Evolutionary conservation across 2,888 invertebrate genomes (phyloP).

Genomic region (Apodemia zela): DNA sequence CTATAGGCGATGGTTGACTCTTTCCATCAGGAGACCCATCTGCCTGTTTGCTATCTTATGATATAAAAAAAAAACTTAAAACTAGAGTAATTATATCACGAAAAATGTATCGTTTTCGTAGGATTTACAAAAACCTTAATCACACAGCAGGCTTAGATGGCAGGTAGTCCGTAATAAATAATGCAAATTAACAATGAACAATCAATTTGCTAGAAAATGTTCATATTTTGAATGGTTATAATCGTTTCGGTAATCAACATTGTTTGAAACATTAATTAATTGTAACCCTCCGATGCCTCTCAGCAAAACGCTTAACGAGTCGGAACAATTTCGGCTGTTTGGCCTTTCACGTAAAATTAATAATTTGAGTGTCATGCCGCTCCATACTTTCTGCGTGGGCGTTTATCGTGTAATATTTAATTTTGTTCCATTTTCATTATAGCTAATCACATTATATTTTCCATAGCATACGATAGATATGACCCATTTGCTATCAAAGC

Average conservation of each 20-base stretch:
- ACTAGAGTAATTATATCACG: too few species aligned
- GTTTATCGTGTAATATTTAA: background rate
- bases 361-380: constrained; percentile 33
- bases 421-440: constrained; percentile 18
- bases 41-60: too few species aligned
- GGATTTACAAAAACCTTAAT: too few species aligned
- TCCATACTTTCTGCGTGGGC: background rate
- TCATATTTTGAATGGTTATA: background rate
- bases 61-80: too few species aligned
- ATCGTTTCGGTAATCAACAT: background rate
- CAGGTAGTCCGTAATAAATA: too few species aligned
- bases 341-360: constrained; percentile 44
- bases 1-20: too few species aligned
- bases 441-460: background rate
- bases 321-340: constrained; percentile 42
- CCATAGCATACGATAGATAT: too few species aligned
- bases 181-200: too few species aligned
- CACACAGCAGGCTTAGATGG: too few species aligned
- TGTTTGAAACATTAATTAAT: constrained; percentile 22
- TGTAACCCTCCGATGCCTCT: constrained; percentile 28
- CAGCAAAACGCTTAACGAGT: constrained; percentile 42
- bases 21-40: too few species aligned
- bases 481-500: too few species aligned
- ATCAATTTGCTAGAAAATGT: background rate
- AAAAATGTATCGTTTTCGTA: too few species aligned